Percentiles rank a stretch among this genome's conserved stretches.
Conservation (phyloP, 2,113 vertebrate genomes). For the Gracilinanus agilis region DNA sequence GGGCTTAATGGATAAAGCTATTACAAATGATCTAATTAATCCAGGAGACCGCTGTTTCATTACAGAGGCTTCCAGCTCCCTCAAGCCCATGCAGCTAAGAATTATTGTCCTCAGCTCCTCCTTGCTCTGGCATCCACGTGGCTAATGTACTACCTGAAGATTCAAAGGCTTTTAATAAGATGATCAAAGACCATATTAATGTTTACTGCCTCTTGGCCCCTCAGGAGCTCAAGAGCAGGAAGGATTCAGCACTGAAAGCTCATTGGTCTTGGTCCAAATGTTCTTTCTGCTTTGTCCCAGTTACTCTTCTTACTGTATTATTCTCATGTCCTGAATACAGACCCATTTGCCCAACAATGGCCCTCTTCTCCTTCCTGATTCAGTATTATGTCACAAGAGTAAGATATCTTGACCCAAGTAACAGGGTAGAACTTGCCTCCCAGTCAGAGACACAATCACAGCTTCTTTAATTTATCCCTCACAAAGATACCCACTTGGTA, state of each 20-base stretch:
- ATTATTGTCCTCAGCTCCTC: constrained; percentile 52
- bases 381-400: background rate
- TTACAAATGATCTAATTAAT: constrained; percentile 66
- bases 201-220: constrained; percentile 61
- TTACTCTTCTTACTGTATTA: background rate
- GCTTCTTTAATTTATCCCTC: background rate
- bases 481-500: background rate
- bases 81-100: constrained; percentile 16
- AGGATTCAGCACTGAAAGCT: constrained; percentile 11
- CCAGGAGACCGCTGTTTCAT: constrained; percentile 68
- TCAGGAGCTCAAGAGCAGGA: constrained; percentile 37
- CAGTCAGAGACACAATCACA: background rate
- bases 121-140: constrained; percentile 49
- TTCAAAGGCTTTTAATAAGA: constrained; percentile 72
- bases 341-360: background rate
- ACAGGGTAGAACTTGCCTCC: background rate
- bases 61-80: constrained; percentile 53
- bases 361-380: background rate
- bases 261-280: background rate
- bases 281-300: background rate
- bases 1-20: constrained; percentile 28
- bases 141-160: constrained; percentile 63
- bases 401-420: background rate
- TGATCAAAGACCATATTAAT: constrained; percentile 53
- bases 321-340: background rate